A percentile compares a stretch with the other conserved stretches of the same genome.
Conservation (phyloP, 2,797 vertebrate genomes). For the Chelmon rostratus region DNA sequence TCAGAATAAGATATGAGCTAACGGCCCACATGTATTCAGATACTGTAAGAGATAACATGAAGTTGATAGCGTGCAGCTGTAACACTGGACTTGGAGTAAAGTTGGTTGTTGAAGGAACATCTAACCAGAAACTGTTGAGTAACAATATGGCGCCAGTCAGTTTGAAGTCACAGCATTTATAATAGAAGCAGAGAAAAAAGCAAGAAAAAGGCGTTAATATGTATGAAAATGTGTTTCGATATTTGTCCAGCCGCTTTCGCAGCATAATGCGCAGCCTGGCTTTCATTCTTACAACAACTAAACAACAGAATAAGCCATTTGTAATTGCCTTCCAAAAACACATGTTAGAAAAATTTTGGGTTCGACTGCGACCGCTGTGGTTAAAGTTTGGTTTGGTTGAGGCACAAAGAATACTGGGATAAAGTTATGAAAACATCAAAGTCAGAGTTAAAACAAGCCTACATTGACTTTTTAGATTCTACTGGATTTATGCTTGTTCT, state of each 20-base stretch:
- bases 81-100: neutral
- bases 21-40: neutral
- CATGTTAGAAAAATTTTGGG: neutral
- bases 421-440: neutral
- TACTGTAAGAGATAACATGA: neutral
- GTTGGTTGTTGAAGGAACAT: neutral
- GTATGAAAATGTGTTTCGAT: neutral
- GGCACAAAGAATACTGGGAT: neutral
- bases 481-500: neutral
- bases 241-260: neutral
- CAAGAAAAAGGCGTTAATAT: neutral
- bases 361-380: neutral
- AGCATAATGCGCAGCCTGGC: neutral
- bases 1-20: neutral
- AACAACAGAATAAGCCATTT: neutral
- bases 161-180: neutral
- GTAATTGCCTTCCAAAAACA: neutral
- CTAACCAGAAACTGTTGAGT: neutral
- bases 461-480: neutral
- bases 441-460: neutral
- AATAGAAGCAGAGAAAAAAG: too few relatives aligned
- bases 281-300: neutral
- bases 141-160: neutral
- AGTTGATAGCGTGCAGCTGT: neutral
- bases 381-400: neutral